Base-by-base conservation (phyloP, 2,888 invertebrate species). In the Epirrhoe tristata region DNA sequence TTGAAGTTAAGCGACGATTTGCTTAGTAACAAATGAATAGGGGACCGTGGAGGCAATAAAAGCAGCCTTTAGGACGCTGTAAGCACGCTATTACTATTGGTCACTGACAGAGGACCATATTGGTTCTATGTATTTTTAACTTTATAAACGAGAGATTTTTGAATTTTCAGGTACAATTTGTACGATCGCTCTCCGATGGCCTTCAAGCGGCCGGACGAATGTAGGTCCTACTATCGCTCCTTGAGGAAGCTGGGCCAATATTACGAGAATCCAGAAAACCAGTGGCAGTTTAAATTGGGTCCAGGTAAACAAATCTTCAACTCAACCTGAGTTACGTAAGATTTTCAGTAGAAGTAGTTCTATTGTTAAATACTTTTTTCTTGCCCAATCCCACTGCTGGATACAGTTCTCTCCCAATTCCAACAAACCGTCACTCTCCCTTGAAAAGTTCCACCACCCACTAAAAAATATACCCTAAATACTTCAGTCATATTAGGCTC, bases 111-210 rank as follows among this genome's bases (percentile, higher is more conserved):
- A 24, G 1, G 24, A 24, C 1, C 1, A 1, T 24, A 24, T 1
- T 24, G 24, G 24, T 24, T 3, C 1, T 24, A 24, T 24, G 1
- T 24, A 24, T 24, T 36, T 36, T 36, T 6, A 43, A 5, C 4
- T 43, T 43, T 10, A 43, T 5, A 12, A 10, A 3, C 1, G 1
- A 3, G 10, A 39, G 8, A 3, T 51, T 56, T 10, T 39, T 48
- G 50, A 16, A 8, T 16, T 48, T 74, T 39, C 80, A 95, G 96
- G 75, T 96, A 95, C 82, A 97, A 97, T 81, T 94, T 96, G 0
- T 96, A 96, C 81, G 97, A 97, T 82, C 94, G 97, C 3, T 94
- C 96, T 0, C 91, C 95, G 0, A 89, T 96, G 81, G 94, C 94
- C 1, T 92, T 95, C 43, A 82, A 94, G 8, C 54, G 68, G 0